These are phyloP conservation scores for Istiophorus platypterus DNA, from an alignment of 2,113 vertebrate genomes.

Conservation along the genomic window DNA sequence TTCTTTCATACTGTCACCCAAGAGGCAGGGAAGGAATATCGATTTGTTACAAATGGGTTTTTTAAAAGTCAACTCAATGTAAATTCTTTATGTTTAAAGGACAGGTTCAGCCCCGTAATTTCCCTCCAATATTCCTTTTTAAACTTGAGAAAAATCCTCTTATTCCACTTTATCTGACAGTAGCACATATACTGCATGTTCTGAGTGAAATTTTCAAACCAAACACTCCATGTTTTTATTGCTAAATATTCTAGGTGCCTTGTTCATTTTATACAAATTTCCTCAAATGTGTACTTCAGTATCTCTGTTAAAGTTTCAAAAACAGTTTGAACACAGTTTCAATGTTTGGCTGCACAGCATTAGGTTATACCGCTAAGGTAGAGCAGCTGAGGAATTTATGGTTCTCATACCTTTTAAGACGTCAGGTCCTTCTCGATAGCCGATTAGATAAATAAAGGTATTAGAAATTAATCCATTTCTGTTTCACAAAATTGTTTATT, in stretches of 20 bases:
- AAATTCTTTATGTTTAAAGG: neutral
- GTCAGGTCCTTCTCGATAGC: neutral
- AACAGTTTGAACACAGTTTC: too few species aligned
- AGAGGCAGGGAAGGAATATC: neutral
- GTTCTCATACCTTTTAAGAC: too few species aligned
- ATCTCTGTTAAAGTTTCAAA: too few species aligned
- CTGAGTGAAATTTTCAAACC: too few species aligned
- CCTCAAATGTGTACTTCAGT: too few species aligned
- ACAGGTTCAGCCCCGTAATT: neutral
- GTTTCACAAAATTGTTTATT: neutral
- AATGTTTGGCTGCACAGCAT: too few species aligned
- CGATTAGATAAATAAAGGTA: neutral
- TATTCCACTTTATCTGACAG: neutral
- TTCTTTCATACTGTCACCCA: neutral
- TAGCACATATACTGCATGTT: neutral
- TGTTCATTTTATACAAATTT: too few species aligned
- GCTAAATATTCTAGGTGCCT: too few species aligned
- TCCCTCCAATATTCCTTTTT: neutral
- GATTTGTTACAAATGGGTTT: neutral
- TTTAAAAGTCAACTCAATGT: neutral
- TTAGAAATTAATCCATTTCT: neutral
- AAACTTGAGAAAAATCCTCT: neutral
- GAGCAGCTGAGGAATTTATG: neutral
- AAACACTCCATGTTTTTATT: too few species aligned
- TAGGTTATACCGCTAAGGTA: too few species aligned